These are phyloP conservation scores for Philotrypesis tridentata DNA, from an alignment of 1,140 invertebrate species.

Conservation along the genomic window DNA sequence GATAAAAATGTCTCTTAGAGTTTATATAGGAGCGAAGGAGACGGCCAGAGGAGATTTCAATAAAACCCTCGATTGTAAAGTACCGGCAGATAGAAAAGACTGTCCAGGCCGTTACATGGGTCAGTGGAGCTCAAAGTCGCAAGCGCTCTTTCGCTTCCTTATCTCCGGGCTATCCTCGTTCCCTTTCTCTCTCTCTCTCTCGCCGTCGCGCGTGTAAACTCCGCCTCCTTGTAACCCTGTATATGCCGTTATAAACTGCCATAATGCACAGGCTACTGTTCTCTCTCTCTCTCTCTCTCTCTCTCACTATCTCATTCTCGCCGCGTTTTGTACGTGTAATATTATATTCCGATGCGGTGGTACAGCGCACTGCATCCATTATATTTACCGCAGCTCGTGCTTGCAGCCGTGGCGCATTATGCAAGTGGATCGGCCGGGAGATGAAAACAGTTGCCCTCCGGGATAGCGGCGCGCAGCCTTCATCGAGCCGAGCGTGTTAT, in stretches of 20 bases:
- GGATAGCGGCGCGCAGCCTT: neutral
- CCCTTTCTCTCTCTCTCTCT: too few relatives aligned
- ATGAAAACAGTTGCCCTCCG: neutral
- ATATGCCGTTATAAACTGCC: too few relatives aligned
- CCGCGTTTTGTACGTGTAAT: neutral
- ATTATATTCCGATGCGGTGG: neutral
- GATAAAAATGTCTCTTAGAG: constrained; percentile 70
- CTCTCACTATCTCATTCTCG: too few relatives aligned
- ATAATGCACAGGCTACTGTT: neutral
- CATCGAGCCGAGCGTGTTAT: neutral
- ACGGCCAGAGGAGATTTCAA: constrained; percentile 65
- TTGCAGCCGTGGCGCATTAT: constrained; percentile 15
- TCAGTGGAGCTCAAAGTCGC: constrained; percentile 65
- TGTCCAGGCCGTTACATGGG: constrained; percentile 63
- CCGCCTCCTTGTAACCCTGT: neutral
- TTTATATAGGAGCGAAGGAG: constrained; percentile 62
- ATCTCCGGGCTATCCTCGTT: neutral
- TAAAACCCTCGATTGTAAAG: constrained; percentile 68
- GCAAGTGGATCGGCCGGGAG: constrained; percentile 1
- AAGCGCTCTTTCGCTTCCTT: neutral
- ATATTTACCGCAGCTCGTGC: neutral
- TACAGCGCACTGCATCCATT: neutral
- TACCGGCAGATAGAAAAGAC: constrained; percentile 62
- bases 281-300: neutral
- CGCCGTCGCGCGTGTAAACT: constrained; percentile 16